Evolutionary conservation across 1,140 invertebrate species (phyloP), one percentile per base, ranked within the genome.

Genomic region (Sycophaga agraensis): DNA sequence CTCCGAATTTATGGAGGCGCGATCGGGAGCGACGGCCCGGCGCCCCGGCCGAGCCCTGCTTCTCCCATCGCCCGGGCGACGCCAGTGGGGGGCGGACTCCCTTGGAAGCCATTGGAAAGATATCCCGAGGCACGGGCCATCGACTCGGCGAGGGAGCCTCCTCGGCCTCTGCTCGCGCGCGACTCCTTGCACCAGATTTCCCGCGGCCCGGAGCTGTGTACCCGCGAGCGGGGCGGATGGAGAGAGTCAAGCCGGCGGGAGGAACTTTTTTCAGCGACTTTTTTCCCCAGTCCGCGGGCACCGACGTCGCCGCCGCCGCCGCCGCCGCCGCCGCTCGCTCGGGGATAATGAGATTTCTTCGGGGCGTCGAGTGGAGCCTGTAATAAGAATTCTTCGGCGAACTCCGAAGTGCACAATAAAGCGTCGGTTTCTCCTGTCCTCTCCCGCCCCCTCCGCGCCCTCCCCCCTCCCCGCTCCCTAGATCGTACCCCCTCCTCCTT

Each of bases 311-410:
- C 19, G 5, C 46, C 26, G 12, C 14, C 24, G 8, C 11, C 24
- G 48, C 39, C 51, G 4, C 22, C 26, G 28, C 28, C 28, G 28
- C 4, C 28, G 5, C 34, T 31, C 19, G 2, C 42, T 28, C 35
- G 12, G 28, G 21, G 51, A 56, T 63, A 63, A 63, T 63, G 61
- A 63, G 61, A 63, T 63, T 53, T 63, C 61, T 55, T 39, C 48
- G 46, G 46, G 5, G 43, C 50, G 34, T 2, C n/a, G 5, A 9
- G 26, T 16, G 37, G 28, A 42, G 17, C 60, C 57, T 63, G 40
- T 63, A 64, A 64, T 64, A 64, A 64, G 56, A 64, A 59, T 64
- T 59, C 62, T 59, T 54, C 49, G 50, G 4, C 28, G 16, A 64
- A 54, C 28, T 58, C 21, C 43, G 9, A 40, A 40, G 51, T 40